These are phyloP conservation scores for Clarias laeviceps DNA, from an alignment of 2,797 vertebrate species.

Conservation along the genomic window DNA sequence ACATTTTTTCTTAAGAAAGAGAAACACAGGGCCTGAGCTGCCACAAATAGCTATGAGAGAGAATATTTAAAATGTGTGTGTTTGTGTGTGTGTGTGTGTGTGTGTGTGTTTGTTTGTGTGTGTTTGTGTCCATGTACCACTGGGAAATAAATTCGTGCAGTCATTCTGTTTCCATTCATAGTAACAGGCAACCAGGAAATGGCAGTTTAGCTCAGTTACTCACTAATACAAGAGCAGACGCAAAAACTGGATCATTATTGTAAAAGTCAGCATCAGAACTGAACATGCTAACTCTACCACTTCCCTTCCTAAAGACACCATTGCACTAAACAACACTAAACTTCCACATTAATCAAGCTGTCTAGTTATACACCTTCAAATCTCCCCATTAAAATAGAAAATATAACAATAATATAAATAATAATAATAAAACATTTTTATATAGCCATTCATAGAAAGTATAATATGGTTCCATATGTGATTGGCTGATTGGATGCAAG, in stretches of 20 bases:
- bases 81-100: slow-evolving; percentile 2
- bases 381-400: no score
- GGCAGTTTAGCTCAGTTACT: not conserved
- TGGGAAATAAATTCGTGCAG: not conserved
- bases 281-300: not conserved
- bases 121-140: not conserved
- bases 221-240: slow-evolving; percentile 7
- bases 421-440: no score
- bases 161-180: slow-evolving; percentile 10
- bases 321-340: not conserved
- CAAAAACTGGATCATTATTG: not conserved
- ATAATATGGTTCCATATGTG: no score
- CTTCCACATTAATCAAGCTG: not conserved
- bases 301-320: not conserved
- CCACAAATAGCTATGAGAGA: no score
- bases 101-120: not conserved
- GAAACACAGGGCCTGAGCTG: not conserved
- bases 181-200: slow-evolving; percentile 1
- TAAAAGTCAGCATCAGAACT: not conserved
- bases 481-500: no score
- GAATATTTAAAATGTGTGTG: slow-evolving; percentile 2
- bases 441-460: no score
- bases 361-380: not conserved
- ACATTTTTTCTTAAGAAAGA: not conserved
- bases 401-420: no score